These are phyloP conservation scores for Bombylius discolor DNA, from an alignment of 2,888 invertebrate genomes.

Conservation along the genomic window DNA sequence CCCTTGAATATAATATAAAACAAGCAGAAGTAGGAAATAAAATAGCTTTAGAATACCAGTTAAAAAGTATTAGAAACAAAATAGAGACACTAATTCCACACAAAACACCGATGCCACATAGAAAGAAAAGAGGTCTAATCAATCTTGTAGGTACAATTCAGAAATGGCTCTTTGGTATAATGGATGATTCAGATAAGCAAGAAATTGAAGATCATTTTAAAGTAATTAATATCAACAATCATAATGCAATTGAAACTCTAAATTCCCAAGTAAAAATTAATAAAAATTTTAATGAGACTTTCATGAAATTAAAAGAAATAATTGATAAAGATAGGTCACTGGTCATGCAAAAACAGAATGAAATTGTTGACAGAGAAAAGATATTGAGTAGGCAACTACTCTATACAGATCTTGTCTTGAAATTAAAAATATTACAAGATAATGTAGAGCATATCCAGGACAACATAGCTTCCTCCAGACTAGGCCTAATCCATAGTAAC, in stretches of 20 bases:
- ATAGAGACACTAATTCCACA: not conserved
- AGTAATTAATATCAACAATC: conserved; percentile 1
- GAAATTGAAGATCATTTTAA: conserved; percentile 4
- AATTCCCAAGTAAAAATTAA: conserved; percentile 3
- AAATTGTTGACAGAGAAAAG: not conserved
- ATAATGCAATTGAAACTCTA: conserved; percentile 1
- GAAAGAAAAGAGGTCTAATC: conserved; percentile 1
- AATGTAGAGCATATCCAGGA: no score
- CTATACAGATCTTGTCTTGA: conserved; percentile 1
- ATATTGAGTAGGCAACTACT: not conserved
- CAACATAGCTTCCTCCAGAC: conserved; percentile 2
- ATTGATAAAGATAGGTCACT: not conserved
- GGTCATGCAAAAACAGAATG: not conserved
- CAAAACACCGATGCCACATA: not conserved
- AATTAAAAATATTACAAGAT: no score
- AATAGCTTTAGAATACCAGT: not conserved
- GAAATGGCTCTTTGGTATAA: conserved; percentile 6
- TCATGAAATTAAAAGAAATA: not conserved
- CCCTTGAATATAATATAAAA: not conserved
- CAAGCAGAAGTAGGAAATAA: not conserved
- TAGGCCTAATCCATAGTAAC: not conserved
- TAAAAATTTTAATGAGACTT: not conserved
- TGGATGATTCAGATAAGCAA: not conserved
- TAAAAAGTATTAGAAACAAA: not conserved
- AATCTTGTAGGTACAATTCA: not conserved